Evolutionary conservation across 2,888 invertebrate genomes (phyloP), one percentile per base, ranked within the genome.

Genomic region (Celastrina argiolus): DNA sequence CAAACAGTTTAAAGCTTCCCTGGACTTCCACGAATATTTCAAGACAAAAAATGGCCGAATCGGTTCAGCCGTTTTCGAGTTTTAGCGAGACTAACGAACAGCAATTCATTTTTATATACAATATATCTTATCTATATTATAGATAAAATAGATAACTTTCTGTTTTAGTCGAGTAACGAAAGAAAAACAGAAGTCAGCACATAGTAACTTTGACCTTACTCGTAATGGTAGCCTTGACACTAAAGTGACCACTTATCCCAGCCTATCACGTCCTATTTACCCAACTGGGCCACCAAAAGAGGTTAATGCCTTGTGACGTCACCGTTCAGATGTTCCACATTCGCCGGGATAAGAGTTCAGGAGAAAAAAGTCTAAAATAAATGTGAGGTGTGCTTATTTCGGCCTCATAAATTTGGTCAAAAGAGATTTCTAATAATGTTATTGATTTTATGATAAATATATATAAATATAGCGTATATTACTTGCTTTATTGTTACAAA

Each of bases 141-240:
- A n/a, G n/a, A n/a, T n/a, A n/a, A n/a, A n/a, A n/a, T n/a, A n/a
- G n/a, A n/a, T n/a, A n/a, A n/a, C n/a, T n/a, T n/a, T n/a, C n/a
- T n/a, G n/a, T n/a, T n/a, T n/a, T n/a, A n/a, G n/a, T n/a, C n/a
- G n/a, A n/a, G n/a, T n/a, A n/a, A n/a, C n/a, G n/a, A n/a, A n/a
- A n/a, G 10, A 36, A 8, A 1, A 36, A 18, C 12, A 12, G 10
- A 14, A 51, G 2, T 16, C 51, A 12, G 51, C 5, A 22, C 22
- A 51, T 51, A 51, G 51, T 51, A 51, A 51, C 51, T 12, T 51
- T 51, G 51, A 51, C 51, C 51, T 51, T 26, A n/a, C n/a, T n/a
- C n/a, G n/a, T n/a, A 51, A 51, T 51, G 22, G 51, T 51, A 26
- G 22, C 51, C 22, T 51, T 51, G 51, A 22, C 51, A 18, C 22